phyloP scores from a whole-genome alignment of 1,140 invertebrate species.

The Acromyrmex charruanus region DNA sequence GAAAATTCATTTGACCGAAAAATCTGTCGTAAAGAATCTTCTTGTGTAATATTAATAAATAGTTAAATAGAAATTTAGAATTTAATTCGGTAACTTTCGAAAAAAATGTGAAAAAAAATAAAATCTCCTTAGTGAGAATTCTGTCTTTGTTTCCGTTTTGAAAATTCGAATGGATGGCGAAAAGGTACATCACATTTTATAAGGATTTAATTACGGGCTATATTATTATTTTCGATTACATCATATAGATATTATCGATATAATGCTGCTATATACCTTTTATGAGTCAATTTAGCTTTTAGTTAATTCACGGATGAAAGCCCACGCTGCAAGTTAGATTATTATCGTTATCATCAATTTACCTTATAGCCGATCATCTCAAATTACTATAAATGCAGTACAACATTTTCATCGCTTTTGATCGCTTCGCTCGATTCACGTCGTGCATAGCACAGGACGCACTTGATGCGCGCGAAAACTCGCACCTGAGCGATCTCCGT shows the following conservation, averaged over 20 bases:
- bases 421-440: neutral
- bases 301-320: slow-evolving; percentile 39
- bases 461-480: neutral
- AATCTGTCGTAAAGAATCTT: neutral
- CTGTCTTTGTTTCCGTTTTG: neutral
- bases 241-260: slow-evolving; percentile 6
- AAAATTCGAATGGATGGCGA: neutral
- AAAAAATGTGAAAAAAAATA: slow-evolving; percentile 7
- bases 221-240: slow-evolving; percentile 44
- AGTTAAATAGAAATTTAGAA: neutral
- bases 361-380: slow-evolving; percentile 33
- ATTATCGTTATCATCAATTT: slow-evolving; percentile 48
- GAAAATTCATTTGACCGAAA: neutral
- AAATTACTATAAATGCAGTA: neutral
- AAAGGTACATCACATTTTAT: neutral
- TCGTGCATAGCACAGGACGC: neutral
- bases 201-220: slow-evolving; percentile 23
- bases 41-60: neutral
- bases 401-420: neutral
- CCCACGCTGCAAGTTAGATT: neutral
- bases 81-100: neutral
- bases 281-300: slow-evolving; percentile 43
- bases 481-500: neutral
- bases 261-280: slow-evolving; percentile 22
- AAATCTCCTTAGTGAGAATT: neutral